Base-by-base conservation (phyloP, 1,140 invertebrate genomes). In the Drosophila mojavensis region DNA sequence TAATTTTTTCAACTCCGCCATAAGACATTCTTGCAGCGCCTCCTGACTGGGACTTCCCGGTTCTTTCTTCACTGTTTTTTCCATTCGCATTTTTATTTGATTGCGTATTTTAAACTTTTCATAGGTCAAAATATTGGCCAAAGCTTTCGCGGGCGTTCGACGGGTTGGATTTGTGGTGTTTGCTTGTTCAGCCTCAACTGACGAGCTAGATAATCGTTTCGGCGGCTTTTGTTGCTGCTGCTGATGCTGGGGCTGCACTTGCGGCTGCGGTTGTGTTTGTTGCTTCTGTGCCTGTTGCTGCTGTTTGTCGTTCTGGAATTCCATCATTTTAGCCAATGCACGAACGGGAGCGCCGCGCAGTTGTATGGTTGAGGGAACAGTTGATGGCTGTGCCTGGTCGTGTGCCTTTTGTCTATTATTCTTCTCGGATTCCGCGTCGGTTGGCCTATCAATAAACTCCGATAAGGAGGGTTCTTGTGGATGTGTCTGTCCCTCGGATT, bases 51-150 rank as follows among this genome's bases (percentile, higher is more conserved):
- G 50, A 20, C 45, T 48, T 3, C 15, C 4, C 6, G 33, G 7
- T 24, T 43, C 67, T 10, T 58, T 36, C 5, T 61, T 67, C 0
- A 88, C 26, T 0, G 62, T n/a, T 15, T 53, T 54, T 17, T 73
- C 69, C 24, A 88, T 17, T 0, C 84, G 77, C 17, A 45, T 20
- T 0, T 41, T 47, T 24, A 88, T 68, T 56, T 88, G 80, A 24
- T 39, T 45, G 6, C 66, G 43, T 3, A 88, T 78, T 13, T 80
- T 89, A 9, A 58, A 45, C n/a, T 58, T 84, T 15, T 88, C 84
- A 11, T 89, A 84, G 36, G 64, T 48, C 47, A 90, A 59, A 2
- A 89, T 81, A 20, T 81, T 88, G 2, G 73, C 56, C 47, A 89
- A 53, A 1, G 84, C 80, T n/a, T 58, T 75, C 4, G 74, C 74